A percentile compares a stretch with the other conserved stretches of the same genome.
These are phyloP conservation scores for Diadegma fenestrale DNA, from an alignment of 2,888 invertebrate species.

Conservation along the genomic window DNA sequence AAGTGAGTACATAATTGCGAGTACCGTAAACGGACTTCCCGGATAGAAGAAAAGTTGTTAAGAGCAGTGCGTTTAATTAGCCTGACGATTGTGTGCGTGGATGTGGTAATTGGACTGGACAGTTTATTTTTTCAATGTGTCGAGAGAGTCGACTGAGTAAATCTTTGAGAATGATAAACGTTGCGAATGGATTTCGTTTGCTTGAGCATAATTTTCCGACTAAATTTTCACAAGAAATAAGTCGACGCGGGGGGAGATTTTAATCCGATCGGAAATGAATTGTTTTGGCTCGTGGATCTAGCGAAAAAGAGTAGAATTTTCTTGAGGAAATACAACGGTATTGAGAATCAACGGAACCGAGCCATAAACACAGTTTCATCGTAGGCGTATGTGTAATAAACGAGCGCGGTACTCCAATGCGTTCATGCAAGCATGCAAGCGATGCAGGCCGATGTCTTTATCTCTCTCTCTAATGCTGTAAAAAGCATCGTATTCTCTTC, in stretches of 20 bases:
- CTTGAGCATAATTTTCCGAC: background rate
- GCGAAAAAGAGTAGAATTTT: conserved; percentile 46
- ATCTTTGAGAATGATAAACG: background rate
- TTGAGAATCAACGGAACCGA: conserved; percentile 62
- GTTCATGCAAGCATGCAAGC: conserved; percentile 72
- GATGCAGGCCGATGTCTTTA: conserved; percentile 61
- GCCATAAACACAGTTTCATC: conserved; percentile 53
- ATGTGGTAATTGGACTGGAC: conserved; percentile 50
- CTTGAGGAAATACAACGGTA: conserved; percentile 61
- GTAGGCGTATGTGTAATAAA: conserved; percentile 70
- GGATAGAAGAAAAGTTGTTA: conserved; percentile 23
- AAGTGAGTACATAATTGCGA: conserved; percentile 29
- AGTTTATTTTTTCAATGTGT: conserved; percentile 31
- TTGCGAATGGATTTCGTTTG: background rate
- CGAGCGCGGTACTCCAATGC: conserved; percentile 70
- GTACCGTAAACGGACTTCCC: conserved; percentile 51
- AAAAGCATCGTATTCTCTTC: conserved; percentile 40
- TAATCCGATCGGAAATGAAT: conserved; percentile 56
- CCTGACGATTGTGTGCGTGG: conserved; percentile 39
- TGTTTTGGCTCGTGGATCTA: conserved; percentile 9
- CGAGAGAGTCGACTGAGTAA: background rate
- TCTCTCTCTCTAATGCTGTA: conserved; percentile 50
- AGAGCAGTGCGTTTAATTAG: conserved; percentile 54
- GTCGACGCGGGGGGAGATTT: conserved; percentile 15
- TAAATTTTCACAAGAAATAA: background rate